These are phyloP conservation scores for Gasteruption jaculator DNA, from an alignment of 2,888 invertebrate species.

Conservation along the genomic window DNA sequence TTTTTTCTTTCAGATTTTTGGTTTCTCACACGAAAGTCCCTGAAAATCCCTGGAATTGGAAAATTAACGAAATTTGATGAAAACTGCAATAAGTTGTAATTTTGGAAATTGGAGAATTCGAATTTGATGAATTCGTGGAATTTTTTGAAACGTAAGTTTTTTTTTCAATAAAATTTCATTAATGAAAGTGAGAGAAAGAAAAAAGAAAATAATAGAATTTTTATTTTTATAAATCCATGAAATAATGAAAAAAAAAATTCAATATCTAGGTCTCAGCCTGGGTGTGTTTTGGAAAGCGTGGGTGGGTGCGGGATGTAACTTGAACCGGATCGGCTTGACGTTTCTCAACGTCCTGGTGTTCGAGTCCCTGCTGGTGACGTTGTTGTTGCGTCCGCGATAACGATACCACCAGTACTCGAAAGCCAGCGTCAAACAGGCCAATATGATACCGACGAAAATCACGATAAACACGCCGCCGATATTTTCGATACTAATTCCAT, in stretches of 20 bases:
- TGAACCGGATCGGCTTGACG: slow-evolving; percentile 35
- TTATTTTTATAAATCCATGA: slow-evolving; percentile 13
- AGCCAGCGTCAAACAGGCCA: slow-evolving; percentile 85
- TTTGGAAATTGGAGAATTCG: neutral
- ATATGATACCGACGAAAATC: slow-evolving; percentile 90
- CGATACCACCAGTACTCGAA: slow-evolving; percentile 95
- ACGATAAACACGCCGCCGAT: slow-evolving; percentile 98
- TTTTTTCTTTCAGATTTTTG: too few relatives aligned
- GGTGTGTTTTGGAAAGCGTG: slow-evolving; percentile 29
- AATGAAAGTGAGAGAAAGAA: neutral
- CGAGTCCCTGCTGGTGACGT: slow-evolving; percentile 15
- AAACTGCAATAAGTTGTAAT: too few relatives aligned
- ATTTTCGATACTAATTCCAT: slow-evolving; percentile 96
- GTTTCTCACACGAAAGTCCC: too few relatives aligned
- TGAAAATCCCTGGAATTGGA: too few relatives aligned
- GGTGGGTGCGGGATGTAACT: slow-evolving; percentile 38
- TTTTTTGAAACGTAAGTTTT: slow-evolving; percentile 3
- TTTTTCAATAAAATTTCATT: slow-evolving; percentile 3
- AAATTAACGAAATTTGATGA: too few relatives aligned
- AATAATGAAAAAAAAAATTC: slow-evolving; percentile 16
- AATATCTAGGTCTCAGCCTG: slow-evolving; percentile 34
- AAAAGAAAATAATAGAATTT: slow-evolving; percentile 3
- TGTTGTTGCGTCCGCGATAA: slow-evolving; percentile 60
- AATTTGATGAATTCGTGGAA: slow-evolving; percentile 3
- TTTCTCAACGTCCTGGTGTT: slow-evolving; percentile 20